These are phyloP conservation scores for Phataginus tetradactyla DNA, from an alignment of 2,797 vertebrate species.

Conservation along the genomic window DNA sequence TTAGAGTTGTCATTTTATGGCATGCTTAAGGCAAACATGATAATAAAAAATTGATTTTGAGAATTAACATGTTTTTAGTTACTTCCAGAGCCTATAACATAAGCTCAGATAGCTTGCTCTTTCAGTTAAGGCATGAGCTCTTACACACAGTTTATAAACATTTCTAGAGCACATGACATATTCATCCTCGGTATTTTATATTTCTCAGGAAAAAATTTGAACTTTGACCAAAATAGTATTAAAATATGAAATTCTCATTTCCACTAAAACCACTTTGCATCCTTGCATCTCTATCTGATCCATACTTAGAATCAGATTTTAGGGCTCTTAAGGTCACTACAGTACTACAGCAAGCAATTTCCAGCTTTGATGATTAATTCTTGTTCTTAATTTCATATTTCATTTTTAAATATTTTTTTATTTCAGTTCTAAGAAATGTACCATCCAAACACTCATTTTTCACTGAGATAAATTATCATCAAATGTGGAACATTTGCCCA, in stretches of 20 bases:
- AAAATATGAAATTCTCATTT: constrained; percentile 28
- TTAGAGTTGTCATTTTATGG: constrained; percentile 24
- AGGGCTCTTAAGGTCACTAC: neutral
- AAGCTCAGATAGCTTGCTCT: constrained; percentile 26
- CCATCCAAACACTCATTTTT: constrained; percentile 31
- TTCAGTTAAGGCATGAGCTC: neutral
- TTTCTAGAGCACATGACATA: constrained; percentile 24
- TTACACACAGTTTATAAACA: neutral
- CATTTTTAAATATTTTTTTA: constrained; percentile 5
- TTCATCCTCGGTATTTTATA: neutral
- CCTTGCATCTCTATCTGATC: neutral
- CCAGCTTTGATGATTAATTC: constrained; percentile 41
- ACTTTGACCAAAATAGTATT: constrained; percentile 45
- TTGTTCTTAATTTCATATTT: constrained; percentile 34
- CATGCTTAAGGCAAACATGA: neutral
- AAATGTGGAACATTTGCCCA: constrained; percentile 24
- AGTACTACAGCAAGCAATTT: neutral
- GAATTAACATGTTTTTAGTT: constrained; percentile 27
- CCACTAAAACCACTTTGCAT: neutral
- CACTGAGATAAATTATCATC: neutral
- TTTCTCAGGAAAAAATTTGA: neutral
- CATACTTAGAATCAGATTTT: constrained; percentile 55
- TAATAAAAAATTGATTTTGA: constrained; percentile 35
- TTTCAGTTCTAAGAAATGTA: constrained; percentile 12
- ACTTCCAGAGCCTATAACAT: neutral